These are phyloP conservation scores for Zaprionus vittiger DNA, from an alignment of 1,140 invertebrate genomes.

Conservation along the genomic window DNA sequence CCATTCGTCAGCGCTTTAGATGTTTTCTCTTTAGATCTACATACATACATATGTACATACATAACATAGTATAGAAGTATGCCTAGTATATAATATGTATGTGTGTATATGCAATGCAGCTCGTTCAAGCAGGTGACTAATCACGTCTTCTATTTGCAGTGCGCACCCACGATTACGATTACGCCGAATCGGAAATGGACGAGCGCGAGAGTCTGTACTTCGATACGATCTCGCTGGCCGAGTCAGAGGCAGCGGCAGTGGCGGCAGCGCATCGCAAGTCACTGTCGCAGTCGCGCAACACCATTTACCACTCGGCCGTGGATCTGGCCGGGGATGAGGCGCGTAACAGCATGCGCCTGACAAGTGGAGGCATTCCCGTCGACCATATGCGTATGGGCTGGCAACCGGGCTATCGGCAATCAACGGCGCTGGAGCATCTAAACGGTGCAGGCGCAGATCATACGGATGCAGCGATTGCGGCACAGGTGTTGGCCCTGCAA, in stretches of 20 bases:
- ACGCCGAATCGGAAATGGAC: slow-evolving; percentile 83
- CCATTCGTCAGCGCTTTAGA: not conserved
- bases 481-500: slow-evolving; percentile 70
- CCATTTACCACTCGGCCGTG: slow-evolving; percentile 82
- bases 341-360: slow-evolving; percentile 58
- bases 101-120: not conserved
- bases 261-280: slow-evolving; percentile 80
- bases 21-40: not conserved
- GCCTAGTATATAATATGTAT: not conserved
- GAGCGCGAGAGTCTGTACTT: slow-evolving; percentile 83
- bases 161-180: slow-evolving; percentile 82
- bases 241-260: slow-evolving; percentile 76
- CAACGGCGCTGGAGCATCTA: slow-evolving; percentile 75
- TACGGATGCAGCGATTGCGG: slow-evolving; percentile 71
- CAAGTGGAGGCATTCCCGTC: slow-evolving; percentile 19
- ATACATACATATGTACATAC: too few relatives aligned
- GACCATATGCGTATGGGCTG: slow-evolving; percentile 52
- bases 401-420: slow-evolving; percentile 78
- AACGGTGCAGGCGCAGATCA: slow-evolving; percentile 52
- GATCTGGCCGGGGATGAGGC: slow-evolving; percentile 74
- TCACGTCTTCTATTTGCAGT: slow-evolving; percentile 64
- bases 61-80: too few relatives aligned
- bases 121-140: slow-evolving; percentile 39
- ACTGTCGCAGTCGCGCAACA: slow-evolving; percentile 80
- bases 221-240: slow-evolving; percentile 82